Percentiles rank a stretch among this genome's conserved stretches.
Conservation (phyloP, 2,113 vertebrate species). For the Pollimyrus isidori region DNA sequence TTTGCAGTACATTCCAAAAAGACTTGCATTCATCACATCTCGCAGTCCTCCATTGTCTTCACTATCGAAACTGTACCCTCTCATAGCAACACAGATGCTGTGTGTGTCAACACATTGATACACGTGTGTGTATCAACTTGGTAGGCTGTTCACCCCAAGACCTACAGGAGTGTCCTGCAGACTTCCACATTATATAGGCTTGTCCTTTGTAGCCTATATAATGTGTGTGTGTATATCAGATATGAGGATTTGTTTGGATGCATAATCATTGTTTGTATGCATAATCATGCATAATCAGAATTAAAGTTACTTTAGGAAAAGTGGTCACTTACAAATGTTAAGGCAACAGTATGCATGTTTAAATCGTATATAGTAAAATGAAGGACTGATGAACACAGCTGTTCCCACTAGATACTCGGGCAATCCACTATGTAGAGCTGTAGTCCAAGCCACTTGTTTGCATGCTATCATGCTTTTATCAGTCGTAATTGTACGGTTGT, state of each 20-base stretch:
- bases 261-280: neutral
- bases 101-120: too few species aligned
- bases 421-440: neutral
- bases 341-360: neutral
- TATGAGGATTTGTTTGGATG: neutral
- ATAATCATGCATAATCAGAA: too few species aligned
- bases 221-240: neutral
- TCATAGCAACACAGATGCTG: too few species aligned
- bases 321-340: neutral
- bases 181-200: constrained; percentile 53
- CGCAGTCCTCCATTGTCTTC: too few species aligned
- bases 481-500: neutral
- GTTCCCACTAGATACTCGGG: neutral
- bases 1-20: too few species aligned
- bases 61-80: too few species aligned
- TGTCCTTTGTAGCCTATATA: neutral
- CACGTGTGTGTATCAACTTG: constrained; percentile 38
- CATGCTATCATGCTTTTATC: neutral
- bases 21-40: too few species aligned
- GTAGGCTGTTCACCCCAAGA: constrained; percentile 78
- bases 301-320: neutral
- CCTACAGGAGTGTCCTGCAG: constrained; percentile 70
- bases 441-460: neutral
- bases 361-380: neutral
- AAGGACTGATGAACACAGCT: neutral